Percentiles rank a stretch among this genome's conserved stretches.
Conservation (phyloP, 2,113 vertebrate species). For the Psittacus erithacus region DNA sequence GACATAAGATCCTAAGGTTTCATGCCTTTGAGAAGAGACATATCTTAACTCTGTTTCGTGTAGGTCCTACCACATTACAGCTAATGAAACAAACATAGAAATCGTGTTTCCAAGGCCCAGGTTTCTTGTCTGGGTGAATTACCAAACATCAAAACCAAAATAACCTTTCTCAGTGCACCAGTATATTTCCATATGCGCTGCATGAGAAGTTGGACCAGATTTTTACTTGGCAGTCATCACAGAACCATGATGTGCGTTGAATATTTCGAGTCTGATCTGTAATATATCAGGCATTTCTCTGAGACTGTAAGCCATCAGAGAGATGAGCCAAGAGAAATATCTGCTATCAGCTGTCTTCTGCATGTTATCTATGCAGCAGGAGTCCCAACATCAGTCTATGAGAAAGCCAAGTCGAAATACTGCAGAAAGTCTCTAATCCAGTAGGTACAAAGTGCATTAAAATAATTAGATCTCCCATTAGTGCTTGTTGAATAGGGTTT, state of each 20-base stretch:
- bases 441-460: background rate
- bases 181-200: background rate
- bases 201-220: background rate
- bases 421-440: background rate
- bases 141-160: background rate
- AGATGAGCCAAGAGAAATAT: background rate
- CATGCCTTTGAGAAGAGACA: background rate
- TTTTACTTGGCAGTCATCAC: background rate
- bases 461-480: background rate
- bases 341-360: background rate
- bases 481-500: background rate
- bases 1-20: background rate
- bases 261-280: background rate
- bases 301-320: background rate
- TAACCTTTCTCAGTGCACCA: background rate
- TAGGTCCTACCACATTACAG: background rate
- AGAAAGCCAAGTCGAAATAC: background rate
- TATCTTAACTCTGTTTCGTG: background rate
- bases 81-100: background rate
- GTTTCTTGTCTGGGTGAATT: background rate
- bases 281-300: background rate
- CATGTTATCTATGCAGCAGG: background rate
- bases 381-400: background rate
- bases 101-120: background rate
- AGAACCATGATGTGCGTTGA: background rate